Evolutionary conservation across 37 sponge, comb jelly and placozoan species (phyloP).

Genomic region (Bolinopsis microptera): DNA sequence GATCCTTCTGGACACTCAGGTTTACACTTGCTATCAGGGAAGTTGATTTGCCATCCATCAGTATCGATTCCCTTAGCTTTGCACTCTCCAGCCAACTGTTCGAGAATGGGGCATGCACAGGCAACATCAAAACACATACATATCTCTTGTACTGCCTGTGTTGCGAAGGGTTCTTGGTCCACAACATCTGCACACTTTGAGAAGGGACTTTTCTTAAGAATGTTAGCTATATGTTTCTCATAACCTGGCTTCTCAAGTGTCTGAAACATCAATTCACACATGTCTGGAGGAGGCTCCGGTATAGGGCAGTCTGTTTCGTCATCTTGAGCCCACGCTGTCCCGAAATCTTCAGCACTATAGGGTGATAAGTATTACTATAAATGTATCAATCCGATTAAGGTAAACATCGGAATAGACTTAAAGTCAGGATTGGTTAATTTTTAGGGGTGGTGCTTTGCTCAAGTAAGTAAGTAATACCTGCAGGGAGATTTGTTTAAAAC

Average conservation of each 20-base stretch:
- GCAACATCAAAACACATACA: background rate
- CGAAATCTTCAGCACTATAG: conserved; percentile 3
- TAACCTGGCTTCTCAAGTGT: background rate
- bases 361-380: too few species aligned
- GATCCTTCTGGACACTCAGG: conserved; percentile 11
- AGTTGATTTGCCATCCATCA: background rate
- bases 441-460: too few species aligned
- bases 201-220: background rate
- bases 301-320: conserved; percentile 11
- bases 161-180: background rate
- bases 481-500: too few species aligned
- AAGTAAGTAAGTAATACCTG: too few species aligned
- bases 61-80: background rate
- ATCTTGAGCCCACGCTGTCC: conserved; percentile 20
- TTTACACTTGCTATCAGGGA: background rate
- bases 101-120: background rate
- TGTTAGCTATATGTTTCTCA: background rate
- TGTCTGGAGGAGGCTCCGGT: background rate
- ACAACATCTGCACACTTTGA: background rate
- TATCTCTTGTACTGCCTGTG: background rate
- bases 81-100: background rate
- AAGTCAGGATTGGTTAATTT: too few species aligned
- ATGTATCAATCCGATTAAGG: too few species aligned
- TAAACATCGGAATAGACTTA: too few species aligned
- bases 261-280: background rate